Evolutionary conservation across 2,888 invertebrate species (phyloP), one percentile per base, ranked within the genome.

Genomic region (Palloptera scutellata): DNA sequence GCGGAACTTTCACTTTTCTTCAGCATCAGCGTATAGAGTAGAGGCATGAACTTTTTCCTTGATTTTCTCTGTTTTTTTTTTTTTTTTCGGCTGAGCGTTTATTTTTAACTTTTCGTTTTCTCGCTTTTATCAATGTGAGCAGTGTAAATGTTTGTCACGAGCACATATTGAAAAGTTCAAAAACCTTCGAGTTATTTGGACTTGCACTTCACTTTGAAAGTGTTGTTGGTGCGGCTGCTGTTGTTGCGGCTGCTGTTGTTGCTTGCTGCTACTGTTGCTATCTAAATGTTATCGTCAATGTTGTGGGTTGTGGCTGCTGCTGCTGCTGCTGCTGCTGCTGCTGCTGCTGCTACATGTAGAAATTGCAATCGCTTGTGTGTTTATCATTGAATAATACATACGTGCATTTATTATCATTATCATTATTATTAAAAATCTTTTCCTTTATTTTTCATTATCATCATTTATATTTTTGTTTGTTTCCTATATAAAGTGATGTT

Each of bases 321-420:
- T 48, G 48, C 15, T 48, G 48, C 15, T n/a, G 3, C 8, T 53
- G 53, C 53, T 5, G 12, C 15, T 8, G 48, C 15, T 48, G 48
- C 15, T 48, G 48, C 15, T n/a, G 3, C 8, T 48, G 48, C 48
- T 15, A 48, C 48, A 48, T 48, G 48, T 15, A 48, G 2, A 12
- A 48, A 15, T 15, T 48, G 15, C 48, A 48, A 5, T 15, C 51
- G 51, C 51, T n/a, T 48, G n/a, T n/a, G 8, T 48, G 51, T 53
- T 53, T 53, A 53, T 53, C 53, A 53, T 53, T 53, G 12, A 19
- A 53, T 11, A n/a, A n/a, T n/a, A n/a, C n/a, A n/a, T 30, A 30
- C 30, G 6, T 30, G 6, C 30, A 30, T 30, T 30, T 30, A 30
- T 30, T 30, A 30, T 30, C 30, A 30, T 30, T 30, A 30, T 30